Percentiles rank a stretch among this genome's conserved stretches.
Conservation (phyloP, 2,113 vertebrate species). For the Puffinus mauretanicus region DNA sequence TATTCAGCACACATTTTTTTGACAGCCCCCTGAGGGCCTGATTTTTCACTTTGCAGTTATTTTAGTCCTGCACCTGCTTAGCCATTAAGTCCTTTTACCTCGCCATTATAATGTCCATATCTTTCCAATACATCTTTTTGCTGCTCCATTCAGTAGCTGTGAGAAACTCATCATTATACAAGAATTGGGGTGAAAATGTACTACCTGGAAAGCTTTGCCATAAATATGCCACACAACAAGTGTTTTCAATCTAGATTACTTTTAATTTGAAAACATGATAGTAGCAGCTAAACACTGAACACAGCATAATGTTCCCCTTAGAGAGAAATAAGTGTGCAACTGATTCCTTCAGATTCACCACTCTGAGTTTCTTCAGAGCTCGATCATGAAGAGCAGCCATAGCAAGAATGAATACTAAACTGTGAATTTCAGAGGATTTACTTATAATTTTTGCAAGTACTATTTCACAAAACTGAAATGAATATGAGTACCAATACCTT, state of each 20-base stretch:
- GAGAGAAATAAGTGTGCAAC: neutral
- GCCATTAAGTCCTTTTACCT: neutral
- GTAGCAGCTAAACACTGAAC: neutral
- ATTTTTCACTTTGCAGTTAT: conserved; percentile 44
- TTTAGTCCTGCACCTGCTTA: neutral
- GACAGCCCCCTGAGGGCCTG: neutral
- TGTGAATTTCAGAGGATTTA: neutral
- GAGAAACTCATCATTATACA: neutral
- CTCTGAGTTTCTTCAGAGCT: neutral
- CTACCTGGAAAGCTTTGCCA: neutral
- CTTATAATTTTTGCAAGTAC: neutral
- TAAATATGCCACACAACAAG: neutral
- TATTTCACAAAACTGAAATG: neutral
- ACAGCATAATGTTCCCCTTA: accelerated
- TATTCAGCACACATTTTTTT: neutral
- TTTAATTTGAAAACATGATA: neutral
- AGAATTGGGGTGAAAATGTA: neutral
- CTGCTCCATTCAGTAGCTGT: neutral
- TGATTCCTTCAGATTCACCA: neutral
- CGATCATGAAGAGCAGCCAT: neutral
- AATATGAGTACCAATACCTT: neutral
- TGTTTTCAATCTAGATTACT: neutral
- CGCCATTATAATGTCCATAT: neutral
- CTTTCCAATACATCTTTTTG: neutral
- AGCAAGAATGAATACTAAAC: neutral